phyloP scores from a whole-genome alignment of 1,140 invertebrate species.

The Bombus ignitus region DNA sequence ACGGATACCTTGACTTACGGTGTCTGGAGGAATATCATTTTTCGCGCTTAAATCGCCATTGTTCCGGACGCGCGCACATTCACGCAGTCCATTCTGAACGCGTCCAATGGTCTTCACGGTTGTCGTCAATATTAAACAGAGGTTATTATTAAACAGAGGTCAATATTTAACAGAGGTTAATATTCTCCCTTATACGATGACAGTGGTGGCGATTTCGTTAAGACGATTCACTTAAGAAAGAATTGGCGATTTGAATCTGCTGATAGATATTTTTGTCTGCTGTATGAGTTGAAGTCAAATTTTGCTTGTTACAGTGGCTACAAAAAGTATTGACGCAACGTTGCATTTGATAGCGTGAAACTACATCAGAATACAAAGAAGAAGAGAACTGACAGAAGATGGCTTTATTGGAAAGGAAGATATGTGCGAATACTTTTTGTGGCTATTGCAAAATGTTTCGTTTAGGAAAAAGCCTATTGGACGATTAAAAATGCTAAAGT shows the following conservation, averaged over 20 bases:
- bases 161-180: conserved; percentile 20
- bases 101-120: background rate
- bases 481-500: too few species aligned
- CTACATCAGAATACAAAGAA: too few species aligned
- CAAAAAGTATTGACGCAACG: too few species aligned
- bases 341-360: too few species aligned
- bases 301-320: too few species aligned
- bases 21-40: conserved; percentile 64
- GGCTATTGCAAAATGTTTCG: too few species aligned
- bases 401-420: too few species aligned
- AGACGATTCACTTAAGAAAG: too few species aligned
- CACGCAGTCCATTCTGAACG: background rate
- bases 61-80: conserved; percentile 1
- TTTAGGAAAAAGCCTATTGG: too few species aligned
- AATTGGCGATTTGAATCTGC: background rate
- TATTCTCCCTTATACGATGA: background rate
- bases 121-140: background rate
- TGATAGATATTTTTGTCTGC: background rate
- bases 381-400: too few species aligned
- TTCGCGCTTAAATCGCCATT: conserved; percentile 62
- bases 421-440: too few species aligned
- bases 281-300: background rate
- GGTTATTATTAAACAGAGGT: conserved; percentile 16
- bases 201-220: too few species aligned
- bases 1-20: conserved; percentile 62